A percentile compares a stretch with the other conserved stretches of the same genome.
Conservation (phyloP, 2,113 vertebrate genomes). For the Platichthys flesus region DNA sequence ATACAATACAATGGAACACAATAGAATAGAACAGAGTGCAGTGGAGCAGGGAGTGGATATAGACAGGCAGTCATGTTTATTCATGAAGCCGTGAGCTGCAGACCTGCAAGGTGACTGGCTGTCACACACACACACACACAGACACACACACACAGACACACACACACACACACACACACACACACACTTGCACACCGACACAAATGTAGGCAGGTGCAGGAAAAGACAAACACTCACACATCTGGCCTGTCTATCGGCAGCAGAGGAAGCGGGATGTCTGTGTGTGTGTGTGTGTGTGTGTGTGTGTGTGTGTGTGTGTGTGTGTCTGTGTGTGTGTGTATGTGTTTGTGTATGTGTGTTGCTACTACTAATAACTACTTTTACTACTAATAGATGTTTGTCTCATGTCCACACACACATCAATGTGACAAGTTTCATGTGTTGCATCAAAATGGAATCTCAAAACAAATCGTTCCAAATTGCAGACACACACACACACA, state of each 20-base stretch:
- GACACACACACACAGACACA: constrained; percentile 36
- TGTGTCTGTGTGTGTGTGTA: neutral
- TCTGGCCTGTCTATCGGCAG: constrained; percentile 52
- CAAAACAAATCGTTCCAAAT: too few relatives aligned
- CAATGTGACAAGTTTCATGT: too few relatives aligned
- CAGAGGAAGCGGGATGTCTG: constrained; percentile 25
- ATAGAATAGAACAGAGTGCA: neutral
- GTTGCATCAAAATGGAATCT: too few relatives aligned
- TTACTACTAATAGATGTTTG: too few relatives aligned
- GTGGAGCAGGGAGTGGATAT: constrained; percentile 33
- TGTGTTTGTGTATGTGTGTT: too few relatives aligned
- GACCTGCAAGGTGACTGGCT: constrained; percentile 79
- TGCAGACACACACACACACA: too few relatives aligned
- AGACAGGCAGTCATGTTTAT: constrained; percentile 79
- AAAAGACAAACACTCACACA: constrained; percentile 6
- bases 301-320: too few relatives aligned
- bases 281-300: constrained; percentile 36
- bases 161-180: too few relatives aligned
- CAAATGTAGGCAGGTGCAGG: too few relatives aligned
- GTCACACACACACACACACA: constrained; percentile 73
- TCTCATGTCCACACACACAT: too few relatives aligned
- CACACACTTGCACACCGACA: too few relatives aligned
- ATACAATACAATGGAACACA: neutral
- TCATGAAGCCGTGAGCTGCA: constrained; percentile 72
- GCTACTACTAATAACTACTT: too few relatives aligned